Base-by-base conservation (phyloP, 1,140 invertebrate genomes). In the Drosophila jambulina region DNA sequence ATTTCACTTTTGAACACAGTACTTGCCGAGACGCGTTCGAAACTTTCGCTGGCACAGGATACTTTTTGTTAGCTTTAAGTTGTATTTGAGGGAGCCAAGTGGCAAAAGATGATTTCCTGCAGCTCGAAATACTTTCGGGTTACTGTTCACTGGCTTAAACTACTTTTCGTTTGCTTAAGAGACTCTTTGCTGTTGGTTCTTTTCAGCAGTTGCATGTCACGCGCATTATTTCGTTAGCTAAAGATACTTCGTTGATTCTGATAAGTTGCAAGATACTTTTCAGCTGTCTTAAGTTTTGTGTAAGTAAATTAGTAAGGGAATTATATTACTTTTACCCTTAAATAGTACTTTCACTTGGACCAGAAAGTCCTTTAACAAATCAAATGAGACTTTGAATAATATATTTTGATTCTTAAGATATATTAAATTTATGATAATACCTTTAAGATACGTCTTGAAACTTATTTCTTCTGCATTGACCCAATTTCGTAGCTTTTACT, bases 81-180 rank as follows among this genome's bases (percentile, higher is more conserved):
- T 19, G 62, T 67, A 19, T 40, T 68, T 4, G 42, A 10, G 3
- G 42, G 2, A 27, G 13, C 15, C 40, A 71, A 70, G 53, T 49
- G 27, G 27, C 29, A 59, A 60, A 51, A 49, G 53, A 59, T 72
- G 45, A 48, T 72, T 72, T 71, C 12, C 13, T 19, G 21, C 43
- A 71, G 69, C 36, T 34, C 1, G n/a, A 72, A 15, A 60, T 60
- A 72, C 67, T 72, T 72, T 60, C 29, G 12, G 34, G 67, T 67
- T 48, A 38, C 23, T 62, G 67, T 67, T 67, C 46, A 43, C 23
- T 34, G 46, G 36, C 29, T 70, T 36, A 45, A 53, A 68, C n/a
- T 32, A 65, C 62, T 68, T 70, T 68, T 17, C n/a, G 38, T 54
- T 53, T 53, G 29, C 61, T 53, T 68, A 32, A 70, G 34, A 62